Evolutionary conservation across 1,140 invertebrate species (phyloP).

Genomic region (Zaprionus gabonicus): DNA sequence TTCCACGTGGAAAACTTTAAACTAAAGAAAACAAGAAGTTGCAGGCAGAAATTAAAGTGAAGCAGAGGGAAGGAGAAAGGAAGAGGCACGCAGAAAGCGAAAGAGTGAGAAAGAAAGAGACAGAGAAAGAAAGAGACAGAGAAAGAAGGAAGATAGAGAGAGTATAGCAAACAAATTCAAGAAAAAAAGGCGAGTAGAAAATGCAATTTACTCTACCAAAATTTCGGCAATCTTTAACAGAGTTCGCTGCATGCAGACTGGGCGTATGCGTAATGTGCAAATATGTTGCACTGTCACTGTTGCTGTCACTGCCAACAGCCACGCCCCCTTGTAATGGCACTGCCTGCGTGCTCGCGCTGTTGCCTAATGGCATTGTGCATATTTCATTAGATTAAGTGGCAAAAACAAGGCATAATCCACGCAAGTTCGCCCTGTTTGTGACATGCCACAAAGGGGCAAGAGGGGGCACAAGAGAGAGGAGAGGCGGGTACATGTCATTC

Average conservation of each 20-base stretch:
- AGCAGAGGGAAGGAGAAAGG: not conserved
- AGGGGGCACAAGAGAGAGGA: accelerated
- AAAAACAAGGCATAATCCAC: slow-evolving; percentile 81
- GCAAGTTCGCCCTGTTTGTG: slow-evolving; percentile 35
- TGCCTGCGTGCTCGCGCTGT: not conserved
- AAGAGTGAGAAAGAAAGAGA: not conserved
- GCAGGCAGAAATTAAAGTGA: not conserved
- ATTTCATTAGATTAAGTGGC: slow-evolving; percentile 83
- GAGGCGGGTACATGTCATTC: slow-evolving; percentile 18
- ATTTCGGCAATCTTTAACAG: not conserved
- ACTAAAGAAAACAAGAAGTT: not conserved
- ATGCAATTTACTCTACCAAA: not conserved
- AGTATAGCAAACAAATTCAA: not conserved
- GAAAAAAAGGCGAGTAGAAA: not conserved
- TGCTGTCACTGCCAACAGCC: slow-evolving; percentile 1
- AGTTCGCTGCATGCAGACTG: slow-evolving; percentile 28
- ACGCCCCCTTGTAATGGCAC: slow-evolving; percentile 6
- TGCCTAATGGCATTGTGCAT: slow-evolving; percentile 77
- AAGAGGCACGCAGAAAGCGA: too few relatives aligned
- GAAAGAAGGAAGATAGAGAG: too few relatives aligned
- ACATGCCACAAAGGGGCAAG: slow-evolving; percentile 23
- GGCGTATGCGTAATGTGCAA: slow-evolving; percentile 48
- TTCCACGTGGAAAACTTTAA: not conserved
- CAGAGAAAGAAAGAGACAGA: not conserved
- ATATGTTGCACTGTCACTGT: slow-evolving; percentile 34